Evolutionary conservation across 2,113 vertebrate species (phyloP).

Genomic region (Caranx melampygus): DNA sequence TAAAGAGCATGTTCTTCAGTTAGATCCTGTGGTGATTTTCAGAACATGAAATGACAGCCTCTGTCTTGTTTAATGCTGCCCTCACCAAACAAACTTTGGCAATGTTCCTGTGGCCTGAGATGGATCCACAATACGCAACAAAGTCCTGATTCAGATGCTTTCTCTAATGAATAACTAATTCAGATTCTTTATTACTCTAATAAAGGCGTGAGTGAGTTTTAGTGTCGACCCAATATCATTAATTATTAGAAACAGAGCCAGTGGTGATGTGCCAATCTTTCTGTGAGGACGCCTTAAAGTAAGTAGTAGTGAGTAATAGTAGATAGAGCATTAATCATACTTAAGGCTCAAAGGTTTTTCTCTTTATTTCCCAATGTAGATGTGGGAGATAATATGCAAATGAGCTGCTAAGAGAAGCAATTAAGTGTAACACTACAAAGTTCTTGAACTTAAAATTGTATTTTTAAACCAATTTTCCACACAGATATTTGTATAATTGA

Average conservation of each 20-base stretch:
- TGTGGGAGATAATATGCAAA: not conserved
- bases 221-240: slow-evolving; percentile 12
- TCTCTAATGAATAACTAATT: not conserved
- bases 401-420: not conserved
- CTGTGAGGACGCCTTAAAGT: not conserved
- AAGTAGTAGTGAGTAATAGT: no score
- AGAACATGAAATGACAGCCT: not conserved
- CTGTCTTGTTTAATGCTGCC: not conserved
- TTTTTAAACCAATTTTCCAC: not conserved
- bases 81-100: not conserved
- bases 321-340: slow-evolving; percentile 1
- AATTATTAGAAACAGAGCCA: slow-evolving; percentile 18
- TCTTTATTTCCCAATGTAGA: not conserved
- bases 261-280: not conserved
- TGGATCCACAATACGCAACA: not conserved
- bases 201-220: not conserved
- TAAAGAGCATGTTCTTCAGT: not conserved
- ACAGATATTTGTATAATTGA: not conserved
- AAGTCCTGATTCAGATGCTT: slow-evolving; percentile 14
- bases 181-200: not conserved
- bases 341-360: not conserved
- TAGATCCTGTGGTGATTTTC: not conserved
- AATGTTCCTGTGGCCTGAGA: not conserved
- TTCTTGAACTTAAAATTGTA: not conserved
- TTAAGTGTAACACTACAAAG: not conserved